Evolutionary conservation across 2,113 vertebrate species (phyloP).

Genomic region (Hydrolagus affinis): DNA sequence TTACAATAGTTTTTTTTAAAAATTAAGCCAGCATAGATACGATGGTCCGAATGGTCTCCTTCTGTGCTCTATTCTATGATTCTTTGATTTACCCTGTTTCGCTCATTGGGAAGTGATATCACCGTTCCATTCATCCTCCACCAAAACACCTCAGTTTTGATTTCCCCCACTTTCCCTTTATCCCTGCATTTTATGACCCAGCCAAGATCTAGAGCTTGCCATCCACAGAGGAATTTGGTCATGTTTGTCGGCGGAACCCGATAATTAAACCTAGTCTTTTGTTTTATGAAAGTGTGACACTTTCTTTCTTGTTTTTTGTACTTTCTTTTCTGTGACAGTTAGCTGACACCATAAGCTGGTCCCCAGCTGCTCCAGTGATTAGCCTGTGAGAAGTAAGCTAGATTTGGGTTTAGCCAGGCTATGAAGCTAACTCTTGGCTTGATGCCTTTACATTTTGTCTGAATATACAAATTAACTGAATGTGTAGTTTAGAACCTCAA

Average conservation of each 20-base stretch:
- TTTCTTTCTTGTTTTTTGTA: background rate
- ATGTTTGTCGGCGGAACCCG: background rate
- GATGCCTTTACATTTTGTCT: background rate
- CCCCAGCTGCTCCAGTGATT: background rate
- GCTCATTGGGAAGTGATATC: too few species aligned
- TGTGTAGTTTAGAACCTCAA: background rate
- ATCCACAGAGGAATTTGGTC: background rate
- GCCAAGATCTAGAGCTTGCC: background rate
- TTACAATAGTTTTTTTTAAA: too few species aligned
- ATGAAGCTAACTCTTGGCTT: background rate
- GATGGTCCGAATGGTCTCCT: too few species aligned
- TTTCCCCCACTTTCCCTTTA: background rate
- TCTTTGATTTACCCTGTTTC: too few species aligned
- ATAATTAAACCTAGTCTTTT: too few species aligned
- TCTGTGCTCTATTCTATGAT: too few species aligned
- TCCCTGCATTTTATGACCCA: background rate
- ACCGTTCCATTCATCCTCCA: too few species aligned
- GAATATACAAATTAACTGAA: background rate
- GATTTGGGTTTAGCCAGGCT: background rate
- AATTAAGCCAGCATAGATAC: too few species aligned
- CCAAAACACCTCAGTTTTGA: too few species aligned
- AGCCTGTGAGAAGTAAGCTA: background rate
- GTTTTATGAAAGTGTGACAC: too few species aligned
- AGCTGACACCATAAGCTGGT: background rate
- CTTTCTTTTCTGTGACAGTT: background rate